Evolutionary conservation across 2,113 vertebrate species (phyloP), one percentile per base, ranked within the genome.

Genomic region (Prinia subflava): DNA sequence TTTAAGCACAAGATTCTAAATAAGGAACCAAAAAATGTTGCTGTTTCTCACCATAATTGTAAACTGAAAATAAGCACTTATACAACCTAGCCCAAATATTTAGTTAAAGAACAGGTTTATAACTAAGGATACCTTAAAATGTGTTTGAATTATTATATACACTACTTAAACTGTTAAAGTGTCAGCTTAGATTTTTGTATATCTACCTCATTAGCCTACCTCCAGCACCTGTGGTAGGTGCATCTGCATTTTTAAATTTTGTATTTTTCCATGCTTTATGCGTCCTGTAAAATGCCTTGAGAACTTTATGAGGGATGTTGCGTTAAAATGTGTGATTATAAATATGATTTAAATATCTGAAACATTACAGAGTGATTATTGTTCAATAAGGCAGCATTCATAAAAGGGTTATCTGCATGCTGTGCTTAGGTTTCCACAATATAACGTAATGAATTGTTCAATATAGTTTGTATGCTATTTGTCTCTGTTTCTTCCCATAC

Each of bases 311-410:
- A 94, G 96, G 94, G 97, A 97, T 97, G 97, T 91, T 97, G 96
- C 92, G 92, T 97, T 98, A 98, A 98, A 98, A 97, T 98, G 98
- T 98, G 97, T 97, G 97, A 98, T 98, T 98, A 98, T 98, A 98
- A 98, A 98, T 97, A 98, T 98, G 98, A 98, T 98, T 98, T 98
- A 98, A 98, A 98, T 98, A 98, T 98, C 96, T 80, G 95, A 97
- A 96, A 93, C 97, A 98, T 98, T 98, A 97, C 96, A 95, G 97
- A 97, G 97, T 98, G 98, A 98, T 98, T 97, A 98, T 98, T 98
- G 98, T 97, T 98, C 98, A 98, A 97, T 98, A 98, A 98, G 97
- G 96, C 97, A 95, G 93, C 30, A 1, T 71, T 69, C 97, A 97
- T 98, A 97, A 98, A 97, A 95, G 96, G 96, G 95, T 97, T 97